A percentile compares a stretch with the other conserved stretches of the same genome.
phyloP scores from a whole-genome alignment of 2,113 vertebrate genomes.

The Steatornis caripensis region DNA sequence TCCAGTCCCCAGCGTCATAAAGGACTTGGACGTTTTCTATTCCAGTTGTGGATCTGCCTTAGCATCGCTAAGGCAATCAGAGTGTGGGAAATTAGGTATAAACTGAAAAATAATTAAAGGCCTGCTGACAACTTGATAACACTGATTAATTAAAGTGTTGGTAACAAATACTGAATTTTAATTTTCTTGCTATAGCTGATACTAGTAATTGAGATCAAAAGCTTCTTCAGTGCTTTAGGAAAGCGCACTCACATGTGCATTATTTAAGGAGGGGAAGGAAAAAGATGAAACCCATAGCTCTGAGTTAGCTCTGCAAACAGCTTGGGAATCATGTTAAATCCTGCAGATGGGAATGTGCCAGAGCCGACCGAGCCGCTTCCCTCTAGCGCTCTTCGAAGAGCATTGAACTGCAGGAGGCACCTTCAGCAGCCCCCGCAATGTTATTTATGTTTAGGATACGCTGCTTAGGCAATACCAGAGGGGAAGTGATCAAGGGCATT shows the following conservation, averaged over 20 bases:
- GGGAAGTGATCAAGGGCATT: neutral
- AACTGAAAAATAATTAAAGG: conserved; percentile 58
- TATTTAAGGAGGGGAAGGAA: neutral
- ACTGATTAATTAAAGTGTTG: conserved; percentile 12
- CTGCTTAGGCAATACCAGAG: accelerated
- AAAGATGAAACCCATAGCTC: neutral
- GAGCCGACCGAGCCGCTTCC: accelerated
- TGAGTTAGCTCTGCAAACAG: neutral
- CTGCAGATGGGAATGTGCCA: neutral
- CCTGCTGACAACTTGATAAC: conserved; percentile 34
- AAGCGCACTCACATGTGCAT: neutral
- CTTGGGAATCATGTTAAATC: neutral
- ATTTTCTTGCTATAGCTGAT: neutral
- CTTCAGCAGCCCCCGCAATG: neutral
- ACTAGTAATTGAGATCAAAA: conserved; percentile 7
- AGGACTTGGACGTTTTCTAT: neutral
- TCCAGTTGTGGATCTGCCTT: conserved; percentile 9
- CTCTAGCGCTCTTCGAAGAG: neutral
- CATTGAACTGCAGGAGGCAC: neutral
- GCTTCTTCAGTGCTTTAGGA: neutral
- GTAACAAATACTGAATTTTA: conserved; percentile 28
- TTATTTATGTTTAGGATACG: neutral
- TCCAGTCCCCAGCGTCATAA: conserved; percentile 17
- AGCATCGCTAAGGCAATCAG: conserved; percentile 1
- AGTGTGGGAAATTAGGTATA: conserved; percentile 26